phyloP scores from a whole-genome alignment of 2,888 invertebrate species.

The Ophioninae sp. region DNA sequence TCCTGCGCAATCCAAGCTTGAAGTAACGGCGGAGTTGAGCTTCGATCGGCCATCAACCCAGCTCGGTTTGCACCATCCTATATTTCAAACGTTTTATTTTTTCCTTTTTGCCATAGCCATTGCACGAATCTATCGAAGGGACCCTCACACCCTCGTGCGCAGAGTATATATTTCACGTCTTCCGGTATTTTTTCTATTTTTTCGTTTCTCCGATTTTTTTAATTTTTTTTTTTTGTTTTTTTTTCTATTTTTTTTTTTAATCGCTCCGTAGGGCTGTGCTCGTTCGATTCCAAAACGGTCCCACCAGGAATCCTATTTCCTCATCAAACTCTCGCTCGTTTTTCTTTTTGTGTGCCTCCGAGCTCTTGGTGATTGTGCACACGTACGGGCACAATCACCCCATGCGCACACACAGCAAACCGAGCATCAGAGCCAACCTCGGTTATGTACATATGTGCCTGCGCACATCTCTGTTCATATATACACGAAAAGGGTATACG shows the following conservation, averaged over 20 bases:
- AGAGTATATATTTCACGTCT: constrained; percentile 28
- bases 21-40: too few relatives aligned
- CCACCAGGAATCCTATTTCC: constrained; percentile 49
- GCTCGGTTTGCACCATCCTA: background rate
- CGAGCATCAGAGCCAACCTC: background rate
- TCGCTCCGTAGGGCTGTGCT: background rate
- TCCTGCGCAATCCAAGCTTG: too few relatives aligned
- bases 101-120: background rate
- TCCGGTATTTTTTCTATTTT: constrained; percentile 22
- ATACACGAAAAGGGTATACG: constrained; percentile 7
- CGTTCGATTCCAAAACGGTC: constrained; percentile 25
- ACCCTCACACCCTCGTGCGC: background rate
- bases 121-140: background rate
- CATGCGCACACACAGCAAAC: constrained; percentile 12
- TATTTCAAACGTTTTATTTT: background rate
- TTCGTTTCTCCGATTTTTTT: background rate
- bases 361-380: constrained; percentile 13
- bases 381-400: background rate
- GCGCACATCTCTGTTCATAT: background rate
- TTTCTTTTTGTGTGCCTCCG: constrained; percentile 17
- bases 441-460: background rate
- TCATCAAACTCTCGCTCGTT: constrained; percentile 41
- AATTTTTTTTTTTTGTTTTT: background rate
- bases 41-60: too few relatives aligned
- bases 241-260: constrained; percentile 15